Base-by-base conservation (phyloP, 2,113 vertebrate genomes). In the Cochlearius cochlearius region DNA sequence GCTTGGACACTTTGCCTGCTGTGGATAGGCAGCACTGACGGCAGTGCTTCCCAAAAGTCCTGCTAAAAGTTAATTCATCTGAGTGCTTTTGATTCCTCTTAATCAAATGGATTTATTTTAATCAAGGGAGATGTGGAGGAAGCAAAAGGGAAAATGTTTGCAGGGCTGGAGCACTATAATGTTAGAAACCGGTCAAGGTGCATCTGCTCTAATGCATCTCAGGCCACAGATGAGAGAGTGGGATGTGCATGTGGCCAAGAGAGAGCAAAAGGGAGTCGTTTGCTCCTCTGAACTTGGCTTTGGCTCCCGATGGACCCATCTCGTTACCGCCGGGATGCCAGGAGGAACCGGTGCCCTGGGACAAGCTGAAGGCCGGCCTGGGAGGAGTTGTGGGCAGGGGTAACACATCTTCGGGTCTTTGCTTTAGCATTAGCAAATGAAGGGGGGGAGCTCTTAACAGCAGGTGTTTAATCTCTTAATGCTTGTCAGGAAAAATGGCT, bases 271-370 rank as follows among this genome's bases (percentile, higher is more conserved):
- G 43, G 76, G 80, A 59, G 38, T 45, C 1, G 0, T 89, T 81
- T 74, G 29, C 29, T 52, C n/a, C 50, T 86, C 11, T 71, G 36
- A 81, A 47, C 55, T 77, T 71, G 73, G 45, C 36, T 86, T 80
- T 50, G 63, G 41, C 52, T 82, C 26, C 64, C 56, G 23, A 21
- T 4, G 15, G 73, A 63, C 43, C 79, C 26, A 8, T 66, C 39
- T 49, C 2, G 0, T 71, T 55, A 11, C 16, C 0, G 1, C 39
- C 2, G 1, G 43, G 38, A 4, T 55, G 45, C n/a, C 47, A 11
- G 74, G 80, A 85, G 63, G 18, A 53, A 9, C 52, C 1, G 1
- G 18, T 71, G 63, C 45, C 38, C 30, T 26, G 58, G 26, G 69
- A 36, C 1, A 11, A 64, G 81, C 56, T 36, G 56, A 71, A 53